Evolutionary conservation across 2,888 invertebrate species (phyloP), one percentile per base, ranked within the genome.

Genomic region (Odontothrips loti): DNA sequence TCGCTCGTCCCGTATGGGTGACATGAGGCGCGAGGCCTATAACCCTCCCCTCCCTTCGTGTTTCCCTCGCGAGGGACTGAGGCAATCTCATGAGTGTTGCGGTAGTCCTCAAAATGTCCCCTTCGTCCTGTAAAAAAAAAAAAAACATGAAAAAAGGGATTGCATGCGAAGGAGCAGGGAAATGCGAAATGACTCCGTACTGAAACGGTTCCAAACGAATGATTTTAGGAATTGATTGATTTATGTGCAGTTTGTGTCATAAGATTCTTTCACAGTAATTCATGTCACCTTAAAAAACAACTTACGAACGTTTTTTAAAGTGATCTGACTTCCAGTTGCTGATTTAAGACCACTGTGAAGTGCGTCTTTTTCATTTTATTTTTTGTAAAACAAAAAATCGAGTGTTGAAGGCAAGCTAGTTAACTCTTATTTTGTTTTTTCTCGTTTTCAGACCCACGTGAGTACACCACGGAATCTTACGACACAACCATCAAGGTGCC

Each of bases 381-480:
- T 75, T 75, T 75, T 43, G 34, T 43, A 2, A 43, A 43, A 6
- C 34, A 43, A 43, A 43, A 43, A 43, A 43, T 43, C 34, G 6
- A 43, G 34, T 43, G 34, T 43, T 43, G 34, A 43, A 43, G 34
- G 34, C 68, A 12, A 75, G 27, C 68, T 75, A 23, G 68, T 75
- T 75, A 75, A 75, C 68, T 23, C 27, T 75, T 43, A 43, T 43
- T 75, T 75, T 75, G 68, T 75, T 75, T 75, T 43, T 75, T 75
- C 68, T 75, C 68, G 68, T 75, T 75, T 75, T 23, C 68, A 75
- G 68, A 75, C 68, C 68, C 68, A 75, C 68, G 68, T 75, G 68
- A 75, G 68, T 75, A 75, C 68, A 23, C 23, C 58, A 20, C 23
- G 27, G 23, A 27, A 20, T 58, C 58, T 58, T 58, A 15, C 58